Evolutionary conservation across 2,113 vertebrate genomes (phyloP), one percentile per base, ranked within the genome.

Genomic region (Chlamydotis undulata): DNA sequence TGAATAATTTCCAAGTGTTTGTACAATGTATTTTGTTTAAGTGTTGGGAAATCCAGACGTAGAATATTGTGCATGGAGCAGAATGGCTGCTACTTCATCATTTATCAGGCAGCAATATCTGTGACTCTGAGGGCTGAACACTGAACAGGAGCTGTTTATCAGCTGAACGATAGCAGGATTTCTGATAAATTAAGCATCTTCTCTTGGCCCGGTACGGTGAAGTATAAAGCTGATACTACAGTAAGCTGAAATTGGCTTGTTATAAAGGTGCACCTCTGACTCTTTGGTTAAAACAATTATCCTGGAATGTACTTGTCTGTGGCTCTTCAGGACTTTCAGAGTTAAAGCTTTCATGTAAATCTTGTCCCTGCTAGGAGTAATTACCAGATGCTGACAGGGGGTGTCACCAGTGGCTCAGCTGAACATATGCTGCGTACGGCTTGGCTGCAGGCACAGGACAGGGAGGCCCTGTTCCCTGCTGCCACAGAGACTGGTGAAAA

Each of bases 351-450:
- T 92, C 87, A 57, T 39, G 57, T 39, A 74, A 37, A 53, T 49
- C 78, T 82, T 73, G 49, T 80, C 23, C 5, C 31, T 91, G 67
- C 74, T 70, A 69, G 70, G 94, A 91, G 94, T 43, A 95, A 96
- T 96, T 95, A 87, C 91, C 84, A 88, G 90, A 89, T 88, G 90
- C 95, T 97, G 96, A 95, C 92, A 92, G 94, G 93, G 94, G 92
- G 89, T 94, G 89, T 96, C 96, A 97, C 71, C 92, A 96, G 94
- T 69, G 77, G 56, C 84, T 74, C 93, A 57, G 81, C 74, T 73
- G 93, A 95, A 93, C 96, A 91, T 87, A 76, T 53, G 94, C 47
- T n/a, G 41, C 49, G 15, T 63, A 84, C 60, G 84, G 59, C 45
- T 85, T 41, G 87, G 55, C 89, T 89, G 75, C 89, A 26, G 35